Evolutionary conservation across 2,113 vertebrate genomes (phyloP).

Genomic region (Antigone vipio): DNA sequence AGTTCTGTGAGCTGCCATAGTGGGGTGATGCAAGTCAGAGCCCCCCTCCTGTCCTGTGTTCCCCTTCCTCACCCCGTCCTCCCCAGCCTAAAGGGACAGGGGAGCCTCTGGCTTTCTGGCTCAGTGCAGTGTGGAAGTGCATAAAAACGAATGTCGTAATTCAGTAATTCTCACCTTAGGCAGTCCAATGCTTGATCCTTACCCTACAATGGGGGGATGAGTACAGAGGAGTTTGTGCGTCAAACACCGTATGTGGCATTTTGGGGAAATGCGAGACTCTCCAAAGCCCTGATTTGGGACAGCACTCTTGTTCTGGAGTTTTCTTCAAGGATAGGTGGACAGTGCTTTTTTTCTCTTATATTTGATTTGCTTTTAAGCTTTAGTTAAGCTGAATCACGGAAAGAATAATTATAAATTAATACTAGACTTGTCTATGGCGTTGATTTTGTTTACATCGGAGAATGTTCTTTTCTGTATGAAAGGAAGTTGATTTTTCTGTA

Average conservation of each 20-base stretch:
- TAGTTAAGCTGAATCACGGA: not conserved
- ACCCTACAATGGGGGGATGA: not conserved
- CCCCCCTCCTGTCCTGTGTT: rapidly evolving
- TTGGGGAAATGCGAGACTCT: not conserved
- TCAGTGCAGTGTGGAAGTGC: rapidly evolving
- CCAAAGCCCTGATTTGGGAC: not conserved
- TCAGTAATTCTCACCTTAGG: not conserved
- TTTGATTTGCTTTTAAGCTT: not conserved
- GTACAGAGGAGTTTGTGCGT: not conserved
- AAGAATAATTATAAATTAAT: not conserved
- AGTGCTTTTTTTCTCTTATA: not conserved
- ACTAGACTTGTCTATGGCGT: not conserved
- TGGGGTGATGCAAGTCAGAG: not conserved
- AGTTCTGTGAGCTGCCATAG: not conserved
- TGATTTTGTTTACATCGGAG: not conserved
- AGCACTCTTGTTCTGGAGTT: not conserved
- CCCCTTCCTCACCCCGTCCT: not conserved
- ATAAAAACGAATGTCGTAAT: not conserved
- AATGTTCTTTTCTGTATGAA: not conserved
- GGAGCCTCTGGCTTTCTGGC: not conserved
- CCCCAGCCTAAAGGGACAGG: not conserved
- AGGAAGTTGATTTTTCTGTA: not conserved
- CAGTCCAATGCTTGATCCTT: not conserved
- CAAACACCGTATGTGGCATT: not conserved
- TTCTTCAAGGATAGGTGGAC: not conserved